Evolutionary conservation across 2,113 vertebrate species (phyloP), one percentile per base, ranked within the genome.

Genomic region (Monarcha castaneiventris): DNA sequence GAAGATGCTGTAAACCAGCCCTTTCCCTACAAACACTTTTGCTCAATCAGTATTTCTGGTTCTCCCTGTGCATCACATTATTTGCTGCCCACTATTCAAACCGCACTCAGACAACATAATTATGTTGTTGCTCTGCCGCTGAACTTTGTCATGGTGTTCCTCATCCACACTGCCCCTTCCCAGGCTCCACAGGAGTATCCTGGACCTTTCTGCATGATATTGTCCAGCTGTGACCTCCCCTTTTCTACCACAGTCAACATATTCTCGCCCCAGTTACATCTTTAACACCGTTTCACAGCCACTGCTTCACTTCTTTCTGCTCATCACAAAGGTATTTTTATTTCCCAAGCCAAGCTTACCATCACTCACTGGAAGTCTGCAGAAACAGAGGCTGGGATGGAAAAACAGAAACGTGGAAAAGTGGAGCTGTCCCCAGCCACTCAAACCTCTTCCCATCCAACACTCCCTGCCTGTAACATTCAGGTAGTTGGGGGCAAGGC

Each of bases 121-220:
- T 76, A 18, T 35, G 17, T 23, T 67, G 20, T 35, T 63, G 43
- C 13, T 56, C 15, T 63, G 8, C 23, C 0, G 0, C 3, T 59
- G 44, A 78, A 27, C 5, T 94, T 87, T 52, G 5, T 54, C 0
- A 0, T 14, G 19, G n/a, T 2, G 2, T 23, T 84, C 16, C 29
- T 84, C 25, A 35, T 35, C 18, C 59, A 58, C 9, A 2, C 7
- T 46, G 9, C 22, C 19, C 10, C 22, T 84, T 90, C 26, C 39
- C 22, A 84, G 46, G 3, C 17, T 85, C 6, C 20, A 9, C 22
- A 73, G 52, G n/a, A 87, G 5, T 18, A 37, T 48, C 26, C 26
- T 1, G 2, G 14, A 54, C 17, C 26, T 20, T 73, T 39, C 55
- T 84, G 19, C 22, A 17, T 72, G 55, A 23, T 16, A 33, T 51